Evolutionary conservation across 1,140 invertebrate genomes (phyloP), one percentile per base, ranked within the genome.

Genomic region (Rhagoletis pomonella): DNA sequence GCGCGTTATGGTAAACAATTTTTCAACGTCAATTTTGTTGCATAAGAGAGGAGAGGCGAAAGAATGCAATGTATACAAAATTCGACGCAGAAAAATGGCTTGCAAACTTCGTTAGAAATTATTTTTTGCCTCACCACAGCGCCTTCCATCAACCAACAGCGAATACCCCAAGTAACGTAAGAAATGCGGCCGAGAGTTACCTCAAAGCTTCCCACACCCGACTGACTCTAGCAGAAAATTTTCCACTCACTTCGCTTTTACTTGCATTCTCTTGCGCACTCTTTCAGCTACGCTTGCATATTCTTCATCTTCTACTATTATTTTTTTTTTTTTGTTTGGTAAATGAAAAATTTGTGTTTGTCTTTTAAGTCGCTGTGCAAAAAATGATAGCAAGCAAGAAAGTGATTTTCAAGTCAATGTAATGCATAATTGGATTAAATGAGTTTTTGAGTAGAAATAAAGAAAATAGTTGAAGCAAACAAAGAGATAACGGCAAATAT

Each of bases 321-420:
- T 81, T 2, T n/a, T 44, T 44, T 4, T n/a, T 47, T 2, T 29
- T 58, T 55, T 12, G 47, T 29, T 55, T 81, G n/a, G 14, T n/a
- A 17, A 50, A 19, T 55, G 7, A 81, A 81, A 58, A 55, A 47
- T 50, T 55, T 81, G 3, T 81, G n/a, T 58, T 55, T 81, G 47
- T 10, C 67, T 47, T 81, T 12, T 0, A 3, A 58, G 19, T 81
- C 29, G 17, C 47, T 29, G 47, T 3, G 3, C 4, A 4, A 55
- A n/a, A 17, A n/a, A 58, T 81, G 29, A 29, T 29, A 29, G 29
- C 29, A 29, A 81, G 19, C 42, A 81, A 81, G n/a, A 73, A 55
- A 81, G n/a, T 12, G 73, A 81, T 81, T 81, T 81, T 55, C 47
- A 55, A 81, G 47, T 55, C 17, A 55, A 81, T 81, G 47, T 50